Evolutionary conservation across 2,797 vertebrate species (phyloP).

Genomic region (Limnodromus scolopaceus): DNA sequence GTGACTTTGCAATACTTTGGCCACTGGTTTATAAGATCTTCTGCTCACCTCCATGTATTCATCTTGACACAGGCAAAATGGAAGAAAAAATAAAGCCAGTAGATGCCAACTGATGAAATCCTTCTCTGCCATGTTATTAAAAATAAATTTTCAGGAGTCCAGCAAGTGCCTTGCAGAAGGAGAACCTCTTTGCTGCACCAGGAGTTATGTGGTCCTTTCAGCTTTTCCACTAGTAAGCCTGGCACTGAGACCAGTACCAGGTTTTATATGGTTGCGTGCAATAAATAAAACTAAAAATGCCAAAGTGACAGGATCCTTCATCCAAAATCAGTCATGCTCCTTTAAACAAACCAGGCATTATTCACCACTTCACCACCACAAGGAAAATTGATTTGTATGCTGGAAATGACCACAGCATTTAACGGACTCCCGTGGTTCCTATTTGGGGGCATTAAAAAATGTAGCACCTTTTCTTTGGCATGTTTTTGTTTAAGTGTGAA

Average conservation of each 20-base stretch:
- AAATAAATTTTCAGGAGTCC: conserved; percentile 52
- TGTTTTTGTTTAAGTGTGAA: conserved; percentile 73
- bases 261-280: conserved; percentile 78
- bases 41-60: conserved; percentile 87
- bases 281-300: conserved; percentile 81
- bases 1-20: conserved; percentile 84
- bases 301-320: conserved; percentile 75
- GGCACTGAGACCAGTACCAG: conserved; percentile 64
- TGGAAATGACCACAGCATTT: conserved; percentile 69
- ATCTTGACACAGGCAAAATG: conserved; percentile 85
- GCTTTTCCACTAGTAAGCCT: conserved; percentile 66
- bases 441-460: conserved; percentile 70
- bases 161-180: conserved; percentile 48
- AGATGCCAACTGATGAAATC: conserved; percentile 77
- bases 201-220: conserved; percentile 60
- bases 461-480: conserved; percentile 75
- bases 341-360: conserved; percentile 78
- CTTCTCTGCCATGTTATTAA: conserved; percentile 76
- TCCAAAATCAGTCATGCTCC: conserved; percentile 75
- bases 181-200: conserved; percentile 48
- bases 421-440: conserved; percentile 72
- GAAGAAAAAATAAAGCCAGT: conserved; percentile 80
- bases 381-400: conserved; percentile 74
- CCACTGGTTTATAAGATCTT: conserved; percentile 83
- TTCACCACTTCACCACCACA: conserved; percentile 78